Conservation (phyloP, 2,113 vertebrate genomes). For the Echinops telfairi region DNA sequence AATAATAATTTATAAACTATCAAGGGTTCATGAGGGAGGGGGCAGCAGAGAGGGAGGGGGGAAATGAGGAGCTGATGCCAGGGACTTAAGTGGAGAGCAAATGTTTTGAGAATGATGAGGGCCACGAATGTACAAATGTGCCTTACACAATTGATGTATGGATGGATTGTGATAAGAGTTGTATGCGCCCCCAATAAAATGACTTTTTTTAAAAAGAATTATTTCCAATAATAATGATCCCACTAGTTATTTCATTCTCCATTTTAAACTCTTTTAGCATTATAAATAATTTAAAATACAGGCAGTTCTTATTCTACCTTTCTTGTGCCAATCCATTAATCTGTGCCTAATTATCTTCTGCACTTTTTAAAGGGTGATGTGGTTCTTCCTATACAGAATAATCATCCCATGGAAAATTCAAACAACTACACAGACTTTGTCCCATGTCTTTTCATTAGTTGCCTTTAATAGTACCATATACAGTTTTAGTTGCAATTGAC, state of each 20-base stretch:
- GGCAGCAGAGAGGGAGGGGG: too few relatives aligned
- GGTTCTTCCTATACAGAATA: slow-evolving; percentile 1
- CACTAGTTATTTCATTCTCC: slow-evolving; percentile 32
- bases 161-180: too few relatives aligned
- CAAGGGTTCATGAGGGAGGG: too few relatives aligned
- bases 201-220: slow-evolving; percentile 9
- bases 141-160: too few relatives aligned
- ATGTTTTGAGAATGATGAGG: too few relatives aligned
- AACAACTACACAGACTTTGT: slow-evolving; percentile 3
- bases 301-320: background rate
- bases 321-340: background rate
- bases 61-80: too few relatives aligned
- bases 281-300: slow-evolving; percentile 15
- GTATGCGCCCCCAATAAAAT: too few relatives aligned
- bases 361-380: background rate
- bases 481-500: background rate
- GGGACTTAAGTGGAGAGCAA: too few relatives aligned
- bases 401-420: background rate
- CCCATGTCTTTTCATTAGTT: background rate
- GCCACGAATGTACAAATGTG: too few relatives aligned
- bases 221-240: slow-evolving; percentile 74
- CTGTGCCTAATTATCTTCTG: slow-evolving; percentile 40
- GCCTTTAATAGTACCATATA: background rate
- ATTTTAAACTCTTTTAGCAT: slow-evolving; percentile 9
- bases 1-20: too few relatives aligned